Base-by-base conservation (phyloP, 2,113 vertebrate genomes). In the Pristiophorus japonicus region DNA sequence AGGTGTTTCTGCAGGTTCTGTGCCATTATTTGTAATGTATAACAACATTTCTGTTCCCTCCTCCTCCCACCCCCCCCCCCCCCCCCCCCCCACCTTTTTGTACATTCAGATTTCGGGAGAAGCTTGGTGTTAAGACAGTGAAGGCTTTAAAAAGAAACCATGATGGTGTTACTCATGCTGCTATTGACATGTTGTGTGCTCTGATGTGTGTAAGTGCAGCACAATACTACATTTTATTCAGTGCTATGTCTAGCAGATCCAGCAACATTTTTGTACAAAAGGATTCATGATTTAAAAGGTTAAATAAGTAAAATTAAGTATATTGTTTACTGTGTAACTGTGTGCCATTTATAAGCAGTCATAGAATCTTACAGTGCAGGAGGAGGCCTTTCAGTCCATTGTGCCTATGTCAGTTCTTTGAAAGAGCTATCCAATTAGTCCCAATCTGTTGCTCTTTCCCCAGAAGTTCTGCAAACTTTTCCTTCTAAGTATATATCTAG, bases 101-200 rank as follows among this genome's bases (percentile, higher is more conserved):
- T 6, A 92, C 8, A 12, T 62, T 30, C 90, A 99, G 99, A 96
- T 99, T 99, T 97, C 98, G 99, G 95, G 99, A 99, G 96, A 98
- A 98, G 96, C 97, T 99, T 85, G 99, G 99, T 95, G 98, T 99
- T 85, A 99, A 99, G 96, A 99, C 99, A 0, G 99, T 99, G 20
- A 99, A 99, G 97, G 99, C 99, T 92, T 98, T 99, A 96, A 99
- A 99, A 97, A 98, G 98, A 96, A 99, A 98, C 97, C 98, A 99
- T 96, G 99, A 99, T 63, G 98, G 99, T 20, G 99, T 99, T n/a
- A 99, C 98, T 30, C 99, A 99, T 95, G 98, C 99, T 45, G 98
- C 99, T 90, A 98, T 99, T 84, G 99, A 99, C 96, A 99, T 99
- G 99, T 98, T 99, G 18, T 99, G 99, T 97, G 99, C 99, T 63